Base-by-base conservation (phyloP, 2,888 invertebrate genomes). In the Lasius platythorax region DNA sequence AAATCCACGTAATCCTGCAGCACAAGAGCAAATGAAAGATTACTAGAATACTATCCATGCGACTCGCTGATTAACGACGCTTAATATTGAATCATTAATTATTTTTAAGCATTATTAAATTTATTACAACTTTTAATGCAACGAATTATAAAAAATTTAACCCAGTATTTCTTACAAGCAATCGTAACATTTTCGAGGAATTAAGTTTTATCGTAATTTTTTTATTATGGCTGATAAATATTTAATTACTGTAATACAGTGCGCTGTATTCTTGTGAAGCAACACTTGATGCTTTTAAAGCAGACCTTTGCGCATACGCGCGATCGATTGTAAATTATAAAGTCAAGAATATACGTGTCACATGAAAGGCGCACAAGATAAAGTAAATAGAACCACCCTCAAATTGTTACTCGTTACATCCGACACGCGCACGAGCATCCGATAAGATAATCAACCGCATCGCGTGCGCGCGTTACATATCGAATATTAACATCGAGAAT, bases 391-490 rank as follows among this genome's bases (percentile, higher is more conserved):
- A 53, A 6, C n/a, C 76, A 53, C 18, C 50, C 37, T 37, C 18
- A 75, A 75, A 75, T 68, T 46, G 46, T 18, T 33, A 33, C 33
- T 37, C 53, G 53, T 70, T 76, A 53, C 53, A 37, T 53, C 1
- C 30, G 73, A 58, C 58, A 78, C 56, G 78, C 72, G 72, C 70
- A 56, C 15, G 46, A 46, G 3, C 46, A 72, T 63, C 72, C 85
- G 87, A 83, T 81, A 73, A 85, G 40, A 70, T 37, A 68, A 87
- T 83, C 70, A 30, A 66, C 43, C 28, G 53, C 73, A 56, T 73
- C 56, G 67, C 43, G 23, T 33, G 5, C 40, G 66, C 30, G 46
- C 37, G 40, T 18, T 37, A 37, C 46, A 68, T 61, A 30, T 82
- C 79, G 82, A 61, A 46, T 37, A 50, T 56, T 61, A 64, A 46